Conservation (phyloP, 2,888 invertebrate species). For the Fragum fragum region DNA sequence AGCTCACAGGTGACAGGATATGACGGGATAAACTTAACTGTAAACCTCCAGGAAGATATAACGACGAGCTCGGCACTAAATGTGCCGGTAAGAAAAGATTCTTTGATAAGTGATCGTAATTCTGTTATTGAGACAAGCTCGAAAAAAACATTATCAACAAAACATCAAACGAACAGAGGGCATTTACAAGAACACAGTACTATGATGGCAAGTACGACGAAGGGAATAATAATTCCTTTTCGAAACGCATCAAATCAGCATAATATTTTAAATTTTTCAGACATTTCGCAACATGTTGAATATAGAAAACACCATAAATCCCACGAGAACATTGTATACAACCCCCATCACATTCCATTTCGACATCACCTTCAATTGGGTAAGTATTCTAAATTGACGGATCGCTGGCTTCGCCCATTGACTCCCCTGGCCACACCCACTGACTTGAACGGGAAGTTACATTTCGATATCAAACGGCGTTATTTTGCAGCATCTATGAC, state of each 20-base stretch:
- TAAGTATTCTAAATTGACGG: too few relatives aligned
- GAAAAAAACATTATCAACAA: not conserved
- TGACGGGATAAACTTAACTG: not conserved
- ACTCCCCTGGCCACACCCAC: too few relatives aligned
- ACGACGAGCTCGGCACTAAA: not conserved
- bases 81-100: not conserved
- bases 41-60: not conserved
- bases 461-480: too few relatives aligned
- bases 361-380: conserved; percentile 38
- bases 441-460: too few relatives aligned
- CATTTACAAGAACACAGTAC: not conserved
- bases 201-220: not conserved
- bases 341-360: conserved; percentile 11
- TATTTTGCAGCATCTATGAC: too few relatives aligned
- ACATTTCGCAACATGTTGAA: not conserved
- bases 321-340: not conserved
- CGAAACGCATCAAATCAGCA: not conserved
- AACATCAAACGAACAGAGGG: not conserved
- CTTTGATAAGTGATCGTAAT: not conserved
- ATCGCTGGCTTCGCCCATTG: too few relatives aligned
- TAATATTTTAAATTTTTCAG: not conserved
- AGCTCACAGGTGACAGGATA: not conserved
- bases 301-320: not conserved
- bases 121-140: not conserved
- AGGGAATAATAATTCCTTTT: not conserved